Percentiles rank a stretch among this genome's conserved stretches.
Conservation (phyloP, 2,797 vertebrate genomes). For the Vespertilio murinus region DNA sequence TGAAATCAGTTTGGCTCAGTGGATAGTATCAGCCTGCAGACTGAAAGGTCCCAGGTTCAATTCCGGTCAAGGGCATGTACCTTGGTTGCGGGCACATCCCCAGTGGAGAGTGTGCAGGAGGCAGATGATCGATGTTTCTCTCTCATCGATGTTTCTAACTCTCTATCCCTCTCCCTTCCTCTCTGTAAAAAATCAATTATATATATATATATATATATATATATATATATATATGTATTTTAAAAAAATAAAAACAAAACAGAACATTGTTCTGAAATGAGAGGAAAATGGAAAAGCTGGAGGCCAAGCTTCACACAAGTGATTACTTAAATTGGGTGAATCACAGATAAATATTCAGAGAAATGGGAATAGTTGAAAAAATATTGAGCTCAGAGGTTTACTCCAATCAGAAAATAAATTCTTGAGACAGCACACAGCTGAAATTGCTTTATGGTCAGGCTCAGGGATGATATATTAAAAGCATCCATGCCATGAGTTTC, state of each 20-base stretch:
- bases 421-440: slow-evolving; percentile 90
- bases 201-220: no score
- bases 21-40: no score
- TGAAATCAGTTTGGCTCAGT: no score
- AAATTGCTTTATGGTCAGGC: slow-evolving; percentile 94
- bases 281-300: slow-evolving; percentile 93
- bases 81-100: no score
- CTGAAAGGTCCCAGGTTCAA: no score
- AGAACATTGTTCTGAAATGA: slow-evolving; percentile 90
- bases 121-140: no score
- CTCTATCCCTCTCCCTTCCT: no score
- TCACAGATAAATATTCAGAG: slow-evolving; percentile 91
- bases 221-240: no score
- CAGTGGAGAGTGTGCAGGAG: no score
- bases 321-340: slow-evolving; percentile 94
- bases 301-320: slow-evolving; percentile 93
- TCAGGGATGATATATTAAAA: slow-evolving; percentile 93
- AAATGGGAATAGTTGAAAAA: slow-evolving; percentile 93
- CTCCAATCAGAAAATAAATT: slow-evolving; percentile 93
- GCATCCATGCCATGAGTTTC: slow-evolving; percentile 92
- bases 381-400: slow-evolving; percentile 91
- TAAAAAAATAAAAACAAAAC: slow-evolving; percentile 85
- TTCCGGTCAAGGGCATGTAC: no score
- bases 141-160: no score
- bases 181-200: no score